These are phyloP conservation scores for Eristalinus aeneus DNA, from an alignment of 2,888 invertebrate genomes.

Conservation along the genomic window DNA sequence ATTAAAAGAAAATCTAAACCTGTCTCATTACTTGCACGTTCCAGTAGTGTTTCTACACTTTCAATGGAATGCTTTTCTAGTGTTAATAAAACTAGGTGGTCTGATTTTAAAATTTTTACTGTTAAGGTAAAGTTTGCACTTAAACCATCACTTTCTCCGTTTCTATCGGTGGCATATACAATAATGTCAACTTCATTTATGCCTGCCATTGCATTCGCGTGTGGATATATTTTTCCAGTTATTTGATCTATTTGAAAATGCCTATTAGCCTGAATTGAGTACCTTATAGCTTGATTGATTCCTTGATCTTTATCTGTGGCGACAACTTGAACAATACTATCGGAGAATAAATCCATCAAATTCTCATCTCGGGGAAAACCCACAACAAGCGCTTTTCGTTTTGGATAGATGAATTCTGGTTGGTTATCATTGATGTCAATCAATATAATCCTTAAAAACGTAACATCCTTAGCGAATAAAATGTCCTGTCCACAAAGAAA, in stretches of 20 bases:
- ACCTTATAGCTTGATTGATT: constrained; percentile 73
- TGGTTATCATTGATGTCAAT: constrained; percentile 75
- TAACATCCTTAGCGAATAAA: constrained; percentile 69
- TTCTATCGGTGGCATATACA: constrained; percentile 73
- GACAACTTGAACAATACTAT: constrained; percentile 72
- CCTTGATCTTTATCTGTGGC: constrained; percentile 73
- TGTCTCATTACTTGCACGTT: constrained; percentile 39
- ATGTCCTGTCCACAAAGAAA: constrained; percentile 71
- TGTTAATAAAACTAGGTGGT: constrained; percentile 71
- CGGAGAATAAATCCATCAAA: constrained; percentile 71
- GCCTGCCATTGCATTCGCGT: constrained; percentile 53
- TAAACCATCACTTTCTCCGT: constrained; percentile 72
- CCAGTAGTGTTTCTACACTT: constrained; percentile 51
- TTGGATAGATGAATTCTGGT: constrained; percentile 72
- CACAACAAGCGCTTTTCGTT: constrained; percentile 49
- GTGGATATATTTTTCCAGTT: constrained; percentile 74
- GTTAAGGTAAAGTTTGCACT: constrained; percentile 58
- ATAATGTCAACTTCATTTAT: constrained; percentile 62
- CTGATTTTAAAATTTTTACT: constrained; percentile 66
- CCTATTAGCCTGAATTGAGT: constrained; percentile 68
- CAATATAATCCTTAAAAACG: constrained; percentile 72
- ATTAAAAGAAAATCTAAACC: constrained; percentile 50
- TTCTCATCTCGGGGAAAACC: constrained; percentile 73
- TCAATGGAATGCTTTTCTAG: constrained; percentile 37
- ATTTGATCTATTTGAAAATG: constrained; percentile 73